phyloP scores from a whole-genome alignment of 35 echinoderm and acorn worm species.

The Heliocidaris tuberculata region DNA sequence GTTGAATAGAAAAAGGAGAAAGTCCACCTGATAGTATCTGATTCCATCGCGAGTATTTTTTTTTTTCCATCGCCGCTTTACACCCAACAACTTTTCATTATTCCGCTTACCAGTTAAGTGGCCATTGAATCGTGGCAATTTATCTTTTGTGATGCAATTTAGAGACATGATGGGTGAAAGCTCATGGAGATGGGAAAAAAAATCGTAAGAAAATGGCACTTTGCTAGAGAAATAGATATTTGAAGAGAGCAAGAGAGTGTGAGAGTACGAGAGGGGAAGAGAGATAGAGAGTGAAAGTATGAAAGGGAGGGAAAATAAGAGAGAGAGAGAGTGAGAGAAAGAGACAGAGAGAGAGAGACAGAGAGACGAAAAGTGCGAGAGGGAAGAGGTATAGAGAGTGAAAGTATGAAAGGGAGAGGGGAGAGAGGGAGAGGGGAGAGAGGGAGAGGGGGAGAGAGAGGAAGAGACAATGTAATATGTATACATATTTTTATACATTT shows the following conservation, averaged over 20 bases:
- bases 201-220: neutral
- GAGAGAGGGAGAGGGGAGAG: no score
- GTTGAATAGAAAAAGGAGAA: neutral
- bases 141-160: constrained; percentile 33
- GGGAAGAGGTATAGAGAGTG: no score
- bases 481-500: no score
- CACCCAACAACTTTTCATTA: neutral
- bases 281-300: neutral
- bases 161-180: constrained; percentile 5
- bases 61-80: neutral
- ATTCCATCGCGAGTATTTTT: neutral
- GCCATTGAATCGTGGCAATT: constrained; percentile 13
- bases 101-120: constrained; percentile 27
- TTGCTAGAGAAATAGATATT: neutral
- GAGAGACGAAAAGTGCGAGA: neutral
- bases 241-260: neutral
- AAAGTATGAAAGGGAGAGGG: no score
- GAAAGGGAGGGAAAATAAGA: neutral
- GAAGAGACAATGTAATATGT: no score
- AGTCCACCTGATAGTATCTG: neutral
- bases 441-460: no score
- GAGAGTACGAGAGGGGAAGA: neutral
- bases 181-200: neutral
- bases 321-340: no score
- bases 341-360: neutral